A percentile compares a stretch with the other conserved stretches of the same genome.
These are phyloP conservation scores for Aphodius granarius DNA, from an alignment of 2,888 invertebrate genomes.

Conservation along the genomic window DNA sequence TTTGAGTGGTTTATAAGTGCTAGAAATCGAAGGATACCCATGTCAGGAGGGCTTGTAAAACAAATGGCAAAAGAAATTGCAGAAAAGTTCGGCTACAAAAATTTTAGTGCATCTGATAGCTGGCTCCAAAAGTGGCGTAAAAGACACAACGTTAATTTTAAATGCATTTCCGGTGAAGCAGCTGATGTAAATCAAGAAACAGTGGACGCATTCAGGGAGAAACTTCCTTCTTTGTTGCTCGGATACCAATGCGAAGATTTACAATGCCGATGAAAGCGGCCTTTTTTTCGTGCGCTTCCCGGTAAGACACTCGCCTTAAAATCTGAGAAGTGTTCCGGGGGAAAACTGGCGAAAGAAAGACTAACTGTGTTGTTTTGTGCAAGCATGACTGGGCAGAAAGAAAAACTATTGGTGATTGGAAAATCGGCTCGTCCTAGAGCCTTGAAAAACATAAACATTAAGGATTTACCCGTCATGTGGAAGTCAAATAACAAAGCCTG, in stretches of 20 bases:
- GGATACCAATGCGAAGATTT: constrained; percentile 31
- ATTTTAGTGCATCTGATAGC: constrained; percentile 34
- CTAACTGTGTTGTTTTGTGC: constrained; percentile 36
- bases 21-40: constrained; percentile 27
- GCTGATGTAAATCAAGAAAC: constrained; percentile 33
- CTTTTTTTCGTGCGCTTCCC: constrained; percentile 40
- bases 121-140: constrained; percentile 33
- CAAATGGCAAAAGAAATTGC: constrained; percentile 35
- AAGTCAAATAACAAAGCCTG: constrained; percentile 12
- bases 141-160: constrained; percentile 35
- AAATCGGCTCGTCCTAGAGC: constrained; percentile 8
- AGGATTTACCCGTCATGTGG: constrained; percentile 17
- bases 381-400: constrained; percentile 28
- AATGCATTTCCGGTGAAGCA: constrained; percentile 34
- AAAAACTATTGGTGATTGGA: constrained; percentile 3
- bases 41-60: constrained; percentile 33
- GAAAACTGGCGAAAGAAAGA: constrained; percentile 39
- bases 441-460: constrained; percentile 13
- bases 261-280: constrained; percentile 39
- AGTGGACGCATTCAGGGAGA: constrained; percentile 31
- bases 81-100: constrained; percentile 23
- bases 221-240: constrained; percentile 28
- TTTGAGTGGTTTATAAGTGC: constrained; percentile 28
- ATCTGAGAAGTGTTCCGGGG: constrained; percentile 37
- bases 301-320: constrained; percentile 38